Conservation (phyloP, 1,140 invertebrate genomes). For the Bathynomus jamesi region DNA sequence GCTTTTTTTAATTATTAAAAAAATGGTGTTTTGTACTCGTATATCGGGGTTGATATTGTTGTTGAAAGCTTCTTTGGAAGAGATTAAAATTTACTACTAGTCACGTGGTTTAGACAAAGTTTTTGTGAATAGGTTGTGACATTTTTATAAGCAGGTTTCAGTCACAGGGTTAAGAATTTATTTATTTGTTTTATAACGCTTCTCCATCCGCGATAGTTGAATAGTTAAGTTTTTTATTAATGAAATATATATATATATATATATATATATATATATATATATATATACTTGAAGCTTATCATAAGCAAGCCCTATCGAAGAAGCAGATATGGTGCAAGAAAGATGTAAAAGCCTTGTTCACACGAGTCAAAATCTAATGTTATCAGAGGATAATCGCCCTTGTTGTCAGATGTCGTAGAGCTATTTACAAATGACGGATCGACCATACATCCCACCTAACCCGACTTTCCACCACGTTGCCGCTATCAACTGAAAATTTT, state of each 20-base stretch:
- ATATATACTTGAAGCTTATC: background rate
- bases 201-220: too few relatives aligned
- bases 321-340: background rate
- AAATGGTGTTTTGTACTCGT: too few relatives aligned
- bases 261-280: constrained; percentile 3
- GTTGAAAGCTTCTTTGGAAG: too few relatives aligned
- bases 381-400: background rate
- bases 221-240: too few relatives aligned
- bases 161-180: too few relatives aligned
- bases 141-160: too few relatives aligned
- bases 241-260: constrained; percentile 3
- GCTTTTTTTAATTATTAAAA: too few relatives aligned
- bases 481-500: background rate
- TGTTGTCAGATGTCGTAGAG: background rate
- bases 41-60: too few relatives aligned
- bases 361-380: background rate
- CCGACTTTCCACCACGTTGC: background rate
- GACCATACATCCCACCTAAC: background rate
- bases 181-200: too few relatives aligned
- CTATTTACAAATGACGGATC: background rate
- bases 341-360: background rate
- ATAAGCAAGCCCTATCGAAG: background rate
- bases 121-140: too few relatives aligned
- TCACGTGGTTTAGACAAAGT: too few relatives aligned
- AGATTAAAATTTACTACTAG: too few relatives aligned